Conservation (phyloP, 2,888 invertebrate species). For the Artemia sp. region DNA sequence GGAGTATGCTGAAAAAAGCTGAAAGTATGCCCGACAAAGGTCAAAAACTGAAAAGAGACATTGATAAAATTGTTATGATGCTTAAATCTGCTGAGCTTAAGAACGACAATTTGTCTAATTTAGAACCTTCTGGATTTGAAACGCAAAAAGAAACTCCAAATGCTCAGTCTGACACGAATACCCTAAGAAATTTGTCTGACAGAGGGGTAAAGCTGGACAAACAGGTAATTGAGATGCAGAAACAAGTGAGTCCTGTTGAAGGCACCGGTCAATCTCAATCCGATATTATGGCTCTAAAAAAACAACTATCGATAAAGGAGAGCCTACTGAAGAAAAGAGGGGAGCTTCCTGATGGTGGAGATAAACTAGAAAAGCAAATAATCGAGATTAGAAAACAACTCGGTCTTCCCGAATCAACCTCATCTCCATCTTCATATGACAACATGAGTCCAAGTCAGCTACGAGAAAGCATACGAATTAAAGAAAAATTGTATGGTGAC, state of each 20-base stretch:
- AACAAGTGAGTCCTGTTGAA: no score
- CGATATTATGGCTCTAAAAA: neutral
- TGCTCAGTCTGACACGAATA: no score
- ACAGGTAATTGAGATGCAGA: no score
- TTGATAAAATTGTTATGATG: neutral
- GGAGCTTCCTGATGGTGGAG: neutral
- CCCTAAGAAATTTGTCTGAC: no score
- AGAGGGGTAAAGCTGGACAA: no score
- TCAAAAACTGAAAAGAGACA: neutral
- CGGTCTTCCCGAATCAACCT: neutral
- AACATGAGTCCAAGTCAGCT: constrained; percentile 5
- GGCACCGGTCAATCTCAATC: no score
- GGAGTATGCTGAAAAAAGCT: neutral
- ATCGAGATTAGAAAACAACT: constrained; percentile 11
- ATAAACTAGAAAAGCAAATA: neutral
- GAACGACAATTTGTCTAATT: no score
- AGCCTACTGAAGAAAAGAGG: neutral
- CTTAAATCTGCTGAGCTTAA: neutral
- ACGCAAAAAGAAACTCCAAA: neutral
- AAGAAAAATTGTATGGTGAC: neutral
- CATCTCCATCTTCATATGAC: neutral
- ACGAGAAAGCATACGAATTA: neutral
- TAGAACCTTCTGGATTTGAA: neutral
- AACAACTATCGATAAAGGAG: neutral
- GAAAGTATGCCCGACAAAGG: neutral